Evolutionary conservation across 2,113 vertebrate genomes (phyloP).

Genomic region (Ploceus nigricollis): DNA sequence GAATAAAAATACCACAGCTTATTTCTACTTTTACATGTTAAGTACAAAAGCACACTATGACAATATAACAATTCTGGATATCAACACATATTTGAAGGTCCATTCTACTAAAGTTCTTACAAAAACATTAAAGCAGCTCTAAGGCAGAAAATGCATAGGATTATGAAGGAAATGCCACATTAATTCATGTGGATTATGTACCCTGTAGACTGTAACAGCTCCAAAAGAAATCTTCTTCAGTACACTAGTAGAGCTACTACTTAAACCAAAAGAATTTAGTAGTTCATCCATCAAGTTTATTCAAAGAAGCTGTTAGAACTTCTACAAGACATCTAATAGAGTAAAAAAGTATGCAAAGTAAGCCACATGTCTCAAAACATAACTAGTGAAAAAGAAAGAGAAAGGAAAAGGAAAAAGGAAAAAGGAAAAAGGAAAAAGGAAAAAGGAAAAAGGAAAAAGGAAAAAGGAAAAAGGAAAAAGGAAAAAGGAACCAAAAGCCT

Average conservation of each 20-base stretch:
- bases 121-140: background rate
- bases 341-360: background rate
- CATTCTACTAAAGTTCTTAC: background rate
- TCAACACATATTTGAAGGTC: background rate
- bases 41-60: background rate
- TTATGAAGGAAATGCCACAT: conserved; percentile 27
- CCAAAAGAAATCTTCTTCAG: conserved; percentile 7
- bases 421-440: too few species aligned
- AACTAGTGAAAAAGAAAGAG: background rate
- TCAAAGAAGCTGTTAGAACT: background rate
- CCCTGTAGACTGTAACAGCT: background rate
- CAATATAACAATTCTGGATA: background rate
- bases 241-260: background rate
- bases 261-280: background rate
- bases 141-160: background rate
- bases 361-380: background rate
- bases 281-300: conserved; percentile 12
- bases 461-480: background rate
- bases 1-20: background rate
- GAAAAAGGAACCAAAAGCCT: background rate
- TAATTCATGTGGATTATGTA: background rate
- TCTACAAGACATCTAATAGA: background rate
- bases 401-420: too few species aligned
- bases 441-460: fast-evolving
- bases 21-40: background rate